Conservation (phyloP, 2,888 invertebrate species). For the Plebejus argus region DNA sequence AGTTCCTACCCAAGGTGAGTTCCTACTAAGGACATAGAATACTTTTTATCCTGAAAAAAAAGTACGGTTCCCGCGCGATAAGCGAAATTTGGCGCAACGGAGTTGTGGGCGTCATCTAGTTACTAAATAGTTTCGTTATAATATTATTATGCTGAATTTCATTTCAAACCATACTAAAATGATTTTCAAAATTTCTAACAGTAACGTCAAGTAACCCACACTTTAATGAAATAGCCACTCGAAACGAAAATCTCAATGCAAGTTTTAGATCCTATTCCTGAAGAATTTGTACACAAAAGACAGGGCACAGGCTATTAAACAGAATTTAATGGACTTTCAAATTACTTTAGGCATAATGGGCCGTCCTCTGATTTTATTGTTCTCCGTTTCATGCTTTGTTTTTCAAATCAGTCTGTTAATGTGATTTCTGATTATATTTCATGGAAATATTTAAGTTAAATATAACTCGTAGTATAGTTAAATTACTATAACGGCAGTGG, state of each 20-base stretch:
- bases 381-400: constrained; percentile 25
- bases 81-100: too few relatives aligned
- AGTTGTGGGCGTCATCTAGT: too few relatives aligned
- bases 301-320: not conserved
- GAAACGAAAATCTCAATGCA: not conserved
- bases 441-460: not conserved
- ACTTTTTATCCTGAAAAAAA: too few relatives aligned
- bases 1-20: too few relatives aligned
- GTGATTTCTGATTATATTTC: not conserved
- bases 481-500: too few relatives aligned
- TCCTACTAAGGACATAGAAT: too few relatives aligned
- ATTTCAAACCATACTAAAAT: too few relatives aligned
- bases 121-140: too few relatives aligned
- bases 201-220: too few relatives aligned
- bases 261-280: not conserved
- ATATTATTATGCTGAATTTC: too few relatives aligned
- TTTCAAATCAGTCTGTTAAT: constrained; percentile 14
- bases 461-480: not conserved
- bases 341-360: constrained; percentile 26
- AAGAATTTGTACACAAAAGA: not conserved
- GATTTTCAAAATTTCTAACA: too few relatives aligned
- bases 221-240: not conserved
- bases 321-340: constrained; percentile 25
- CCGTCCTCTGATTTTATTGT: constrained; percentile 22
- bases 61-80: too few relatives aligned